Base-by-base conservation (phyloP, 2,113 vertebrate genomes). In the Galbula dea region DNA sequence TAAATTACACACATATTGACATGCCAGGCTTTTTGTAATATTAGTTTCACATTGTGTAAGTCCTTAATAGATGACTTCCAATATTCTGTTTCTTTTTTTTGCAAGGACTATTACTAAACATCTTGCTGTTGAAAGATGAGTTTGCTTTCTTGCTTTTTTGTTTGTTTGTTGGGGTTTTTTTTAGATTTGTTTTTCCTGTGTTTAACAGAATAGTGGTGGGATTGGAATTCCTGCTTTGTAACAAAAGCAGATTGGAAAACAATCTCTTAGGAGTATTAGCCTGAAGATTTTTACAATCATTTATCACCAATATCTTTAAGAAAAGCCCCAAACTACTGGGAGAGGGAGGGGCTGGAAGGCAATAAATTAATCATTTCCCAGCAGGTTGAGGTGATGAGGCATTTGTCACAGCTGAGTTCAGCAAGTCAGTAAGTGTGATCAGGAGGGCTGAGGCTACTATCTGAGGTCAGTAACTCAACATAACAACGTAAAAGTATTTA, bases 381-480 rank as follows among this genome's bases (percentile, higher is more conserved):
- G 1, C 12, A 49, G 54, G n/a, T n/a, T n/a, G 23, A 10, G 34
- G 12, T 43, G 46, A 61, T n/a, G 41, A 65, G 26, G 5, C 3
- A 58, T 61, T 15, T 29, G 10, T 24, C 7, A 12, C 58, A 73
- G 34, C 66, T 73, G 88, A 80, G 27, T 9, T 85, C 23, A 24
- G 45, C 26, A n/a, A 39, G 36, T 20, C 39, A 72, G 10, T 11
- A 14, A 21, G 21, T 26, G 18, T 65, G 23, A 1, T 6, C 10
- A 12, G n/a, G 23, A 58, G 27, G 9, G 27, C 7, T 22, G 30
- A 36, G 39, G 6, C 49, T 20, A 9, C 0, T 0, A 19, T 17
- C 52, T 41, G 62, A 85, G 79, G 71, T 90, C 36, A 86, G 67
- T 83, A 48, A 79, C 48, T 45, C 74, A 59, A 29, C 11, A 9